Evolutionary conservation across 2,888 invertebrate species (phyloP).

Genomic region (Rutpela maculata): DNA sequence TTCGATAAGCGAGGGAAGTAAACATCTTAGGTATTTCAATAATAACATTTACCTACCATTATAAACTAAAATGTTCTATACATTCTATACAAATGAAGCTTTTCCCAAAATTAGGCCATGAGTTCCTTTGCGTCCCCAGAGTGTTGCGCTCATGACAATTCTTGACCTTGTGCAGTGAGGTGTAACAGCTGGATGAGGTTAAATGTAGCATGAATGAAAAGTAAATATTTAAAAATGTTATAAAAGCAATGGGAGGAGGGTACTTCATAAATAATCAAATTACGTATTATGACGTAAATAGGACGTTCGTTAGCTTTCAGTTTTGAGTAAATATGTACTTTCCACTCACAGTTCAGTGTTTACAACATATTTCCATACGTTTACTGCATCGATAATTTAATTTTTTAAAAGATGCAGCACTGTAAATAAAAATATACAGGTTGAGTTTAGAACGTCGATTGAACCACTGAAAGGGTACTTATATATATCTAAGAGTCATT

Average conservation of each 20-base stretch:
- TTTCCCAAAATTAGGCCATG: background rate
- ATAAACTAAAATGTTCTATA: too few species aligned
- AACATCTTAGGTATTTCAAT: too few species aligned
- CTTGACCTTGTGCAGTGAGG: conserved; percentile 3
- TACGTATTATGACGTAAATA: conserved; percentile 9
- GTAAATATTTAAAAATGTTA: conserved; percentile 7
- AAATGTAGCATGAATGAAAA: conserved; percentile 7
- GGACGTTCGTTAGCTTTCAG: conserved; percentile 15
- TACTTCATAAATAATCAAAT: conserved; percentile 8
- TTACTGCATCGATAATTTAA: too few species aligned
- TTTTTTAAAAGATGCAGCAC: too few species aligned
- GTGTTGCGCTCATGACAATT: background rate
- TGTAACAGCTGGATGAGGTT: conserved; percentile 7
- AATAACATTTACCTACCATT: too few species aligned
- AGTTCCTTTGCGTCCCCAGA: background rate
- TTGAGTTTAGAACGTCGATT: too few species aligned
- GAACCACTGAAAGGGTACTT: too few species aligned
- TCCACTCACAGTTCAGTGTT: background rate
- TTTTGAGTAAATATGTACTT: conserved; percentile 12
- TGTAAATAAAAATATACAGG: too few species aligned
- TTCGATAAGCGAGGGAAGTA: too few species aligned
- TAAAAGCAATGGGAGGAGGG: conserved; percentile 3
- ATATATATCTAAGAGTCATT: too few species aligned
- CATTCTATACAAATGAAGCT: too few species aligned
- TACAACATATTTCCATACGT: background rate